Evolutionary conservation across 2,113 vertebrate species (phyloP).

Genomic region (Hucho hucho): DNA sequence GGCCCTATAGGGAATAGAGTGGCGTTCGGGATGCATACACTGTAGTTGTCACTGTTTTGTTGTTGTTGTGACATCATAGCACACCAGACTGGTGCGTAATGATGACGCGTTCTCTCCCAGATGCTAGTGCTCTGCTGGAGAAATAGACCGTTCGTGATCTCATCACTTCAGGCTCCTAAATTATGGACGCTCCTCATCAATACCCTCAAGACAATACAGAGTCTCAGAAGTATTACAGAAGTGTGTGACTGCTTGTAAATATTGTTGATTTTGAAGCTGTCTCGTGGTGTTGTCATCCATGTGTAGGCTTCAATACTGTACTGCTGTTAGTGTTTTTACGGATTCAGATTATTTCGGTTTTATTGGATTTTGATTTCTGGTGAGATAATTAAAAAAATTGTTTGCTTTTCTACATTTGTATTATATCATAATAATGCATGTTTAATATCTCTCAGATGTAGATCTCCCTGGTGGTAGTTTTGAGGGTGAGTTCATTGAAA

Average conservation of each 20-base stretch:
- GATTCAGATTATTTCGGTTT: not conserved
- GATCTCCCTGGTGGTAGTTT: no score
- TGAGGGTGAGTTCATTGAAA: no score
- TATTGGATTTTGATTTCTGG: constrained; percentile 33
- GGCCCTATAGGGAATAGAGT: not conserved
- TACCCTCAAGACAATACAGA: not conserved
- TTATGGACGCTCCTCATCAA: constrained; percentile 4
- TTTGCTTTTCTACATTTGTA: not conserved
- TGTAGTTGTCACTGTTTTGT: constrained; percentile 24
- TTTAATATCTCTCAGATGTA: not conserved
- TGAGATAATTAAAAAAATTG: not conserved
- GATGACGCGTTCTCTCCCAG: constrained; percentile 21
- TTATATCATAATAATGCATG: no score
- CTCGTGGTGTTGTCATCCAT: not conserved
- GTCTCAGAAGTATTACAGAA: not conserved
- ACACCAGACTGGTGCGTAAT: not conserved
- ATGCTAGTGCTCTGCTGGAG: not conserved
- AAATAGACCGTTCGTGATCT: not conserved
- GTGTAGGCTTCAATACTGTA: not conserved
- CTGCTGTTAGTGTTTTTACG: not conserved
- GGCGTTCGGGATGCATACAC: constrained; percentile 1
- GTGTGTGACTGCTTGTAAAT: constrained; percentile 13
- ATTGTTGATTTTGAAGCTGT: constrained; percentile 2
- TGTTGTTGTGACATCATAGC: constrained; percentile 20
- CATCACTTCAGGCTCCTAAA: no score